These are phyloP conservation scores for Norana najaformis DNA, from an alignment of 2,888 invertebrate genomes.

Conservation along the genomic window DNA sequence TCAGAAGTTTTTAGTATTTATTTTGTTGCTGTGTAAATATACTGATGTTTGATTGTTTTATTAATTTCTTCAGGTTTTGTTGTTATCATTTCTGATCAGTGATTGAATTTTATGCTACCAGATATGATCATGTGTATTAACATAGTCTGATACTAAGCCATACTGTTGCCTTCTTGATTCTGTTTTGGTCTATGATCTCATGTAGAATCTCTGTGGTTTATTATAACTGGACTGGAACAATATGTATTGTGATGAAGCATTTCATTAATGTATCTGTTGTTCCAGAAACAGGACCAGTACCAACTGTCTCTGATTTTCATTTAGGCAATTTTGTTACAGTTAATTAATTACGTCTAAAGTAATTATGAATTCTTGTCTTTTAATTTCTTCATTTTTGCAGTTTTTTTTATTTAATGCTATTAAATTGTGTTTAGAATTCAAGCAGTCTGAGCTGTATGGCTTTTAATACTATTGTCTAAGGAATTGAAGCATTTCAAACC, in stretches of 20 bases:
- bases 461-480: neutral
- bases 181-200: constrained; percentile 13
- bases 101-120: neutral
- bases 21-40: neutral
- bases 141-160: neutral
- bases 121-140: neutral
- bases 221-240: neutral
- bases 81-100: neutral
- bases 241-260: neutral
- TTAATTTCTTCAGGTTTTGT: constrained; percentile 13
- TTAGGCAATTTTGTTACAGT: constrained; percentile 13
- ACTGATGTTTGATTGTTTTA: neutral
- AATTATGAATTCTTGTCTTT: constrained; percentile 9
- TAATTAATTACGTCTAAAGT: neutral
- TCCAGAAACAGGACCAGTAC: neutral
- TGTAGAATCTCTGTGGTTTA: constrained; percentile 10
- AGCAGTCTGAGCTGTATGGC: neutral
- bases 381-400: neutral
- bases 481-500: neutral
- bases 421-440: constrained; percentile 5
- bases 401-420: constrained; percentile 2
- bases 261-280: constrained; percentile 5
- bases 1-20: neutral
- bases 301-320: neutral
- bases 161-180: constrained; percentile 7